Percentiles rank a stretch among this genome's conserved stretches.
phyloP scores from a whole-genome alignment of 2,113 vertebrate species.

The Mastomys natalensis region DNA sequence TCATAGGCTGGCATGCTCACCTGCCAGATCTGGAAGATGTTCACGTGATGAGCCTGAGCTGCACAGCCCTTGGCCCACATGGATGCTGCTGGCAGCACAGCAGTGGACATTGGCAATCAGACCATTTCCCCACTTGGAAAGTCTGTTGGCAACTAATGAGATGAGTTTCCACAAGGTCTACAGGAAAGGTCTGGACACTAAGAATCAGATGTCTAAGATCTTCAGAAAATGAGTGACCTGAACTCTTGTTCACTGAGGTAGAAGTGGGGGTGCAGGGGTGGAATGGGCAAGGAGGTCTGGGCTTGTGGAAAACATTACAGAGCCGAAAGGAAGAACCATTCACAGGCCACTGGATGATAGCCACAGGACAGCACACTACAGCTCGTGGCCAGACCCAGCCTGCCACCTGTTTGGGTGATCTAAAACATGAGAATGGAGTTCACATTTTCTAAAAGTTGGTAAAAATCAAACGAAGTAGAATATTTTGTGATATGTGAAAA shows the following conservation, averaged over 20 bases:
- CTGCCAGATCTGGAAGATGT: background rate
- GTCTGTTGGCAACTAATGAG: background rate
- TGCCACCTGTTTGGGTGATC: background rate
- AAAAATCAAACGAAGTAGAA: constrained; percentile 16
- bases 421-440: background rate
- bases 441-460: background rate
- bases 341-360: background rate
- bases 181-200: background rate
- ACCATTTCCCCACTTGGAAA: background rate
- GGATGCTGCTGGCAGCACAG: background rate
- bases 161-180: background rate
- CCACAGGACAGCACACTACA: background rate
- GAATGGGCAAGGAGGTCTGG: background rate
- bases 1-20: background rate
- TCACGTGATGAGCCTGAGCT: background rate
- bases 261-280: background rate
- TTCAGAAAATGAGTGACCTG: constrained; percentile 40
- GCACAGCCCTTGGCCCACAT: too few species aligned
- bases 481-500: background rate
- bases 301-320: background rate
- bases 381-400: too few species aligned
- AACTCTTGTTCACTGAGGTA: background rate
- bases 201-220: constrained; percentile 31
- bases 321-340: background rate
- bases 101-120: background rate